Evolutionary conservation across 2,797 vertebrate species (phyloP), one percentile per base, ranked within the genome.

Genomic region (Pangasius krempfi): DNA sequence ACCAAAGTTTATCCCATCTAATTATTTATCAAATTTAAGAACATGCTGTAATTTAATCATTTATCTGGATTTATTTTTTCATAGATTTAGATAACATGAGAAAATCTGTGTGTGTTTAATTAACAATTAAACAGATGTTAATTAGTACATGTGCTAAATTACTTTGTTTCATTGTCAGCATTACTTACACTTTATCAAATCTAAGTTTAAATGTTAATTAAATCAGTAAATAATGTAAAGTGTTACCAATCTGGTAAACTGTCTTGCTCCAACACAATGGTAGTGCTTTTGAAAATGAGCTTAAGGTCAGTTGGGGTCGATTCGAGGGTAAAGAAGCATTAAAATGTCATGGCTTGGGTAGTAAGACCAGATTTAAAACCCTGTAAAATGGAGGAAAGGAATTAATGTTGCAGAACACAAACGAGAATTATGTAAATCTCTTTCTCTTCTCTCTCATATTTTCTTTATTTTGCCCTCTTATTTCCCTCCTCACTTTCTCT

Each of bases 401-500:
- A 58, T 73, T 58, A 58, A 85, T 58, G 22, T 56, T 58, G 33
- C 68, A 27, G 68, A 85, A 85, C 68, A 73, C 68, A 40, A 73
- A 56, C 25, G 7, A 56, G 68, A 73, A 85, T 73, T 40, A 58
- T 73, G 68, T 44, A 58, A 85, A 85, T 73, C 50, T 56, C 20
- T 33, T 54, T 72, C 64, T 84, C 10, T 70, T 9, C 7, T 3
- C 22, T 80, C 30, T 80, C 52, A 58, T 27, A 14, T n/a, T n/a
- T 73, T 54, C 10, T n/a, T 75, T 37, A 58, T 60, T 75, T 20
- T 37, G 1, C 25, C 10, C 14, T 18, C 30, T 54, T 56, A 8
- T 22, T 78, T 50, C 16, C 78, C 16, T 62, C 54, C 20, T 60
- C 30, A 40, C 30, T 64, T 66, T 66, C 91, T 92, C 68, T 88